Conservation (phyloP, 2,888 invertebrate genomes). For the Epinotia demarniana region DNA sequence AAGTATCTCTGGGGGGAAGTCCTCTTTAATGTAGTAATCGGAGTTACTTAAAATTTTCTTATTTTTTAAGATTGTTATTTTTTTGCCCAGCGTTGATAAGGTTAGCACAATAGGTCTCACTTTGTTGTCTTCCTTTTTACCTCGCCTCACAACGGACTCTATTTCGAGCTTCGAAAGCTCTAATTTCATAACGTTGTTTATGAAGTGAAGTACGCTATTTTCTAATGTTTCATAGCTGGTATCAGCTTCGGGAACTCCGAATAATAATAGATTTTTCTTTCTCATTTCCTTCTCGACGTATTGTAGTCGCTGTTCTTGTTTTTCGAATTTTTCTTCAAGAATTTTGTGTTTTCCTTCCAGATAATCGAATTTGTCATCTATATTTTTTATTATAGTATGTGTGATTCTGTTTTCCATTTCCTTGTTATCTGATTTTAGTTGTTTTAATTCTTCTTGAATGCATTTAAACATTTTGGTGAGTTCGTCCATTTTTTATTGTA, state of each 20-base stretch:
- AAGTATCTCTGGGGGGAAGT: background rate
- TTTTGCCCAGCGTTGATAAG: background rate
- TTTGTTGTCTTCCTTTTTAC: background rate
- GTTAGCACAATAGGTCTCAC: background rate
- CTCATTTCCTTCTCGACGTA: background rate
- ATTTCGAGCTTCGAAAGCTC: background rate
- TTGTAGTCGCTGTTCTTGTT: background rate
- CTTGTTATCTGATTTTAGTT: background rate
- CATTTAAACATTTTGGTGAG: background rate
- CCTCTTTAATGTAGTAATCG: background rate
- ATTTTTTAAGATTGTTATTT: background rate
- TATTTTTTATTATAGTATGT: background rate
- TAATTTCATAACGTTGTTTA: background rate
- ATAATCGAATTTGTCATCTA: background rate
- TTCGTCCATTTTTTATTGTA: background rate
- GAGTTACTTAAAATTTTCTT: background rate
- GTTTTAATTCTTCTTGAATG: background rate
- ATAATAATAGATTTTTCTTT: background rate
- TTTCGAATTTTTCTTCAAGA: background rate
- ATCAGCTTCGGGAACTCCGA: background rate
- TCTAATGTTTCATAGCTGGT: background rate
- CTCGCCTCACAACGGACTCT: background rate
- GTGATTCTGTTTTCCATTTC: background rate
- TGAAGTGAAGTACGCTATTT: background rate
- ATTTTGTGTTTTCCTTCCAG: background rate